These are phyloP conservation scores for Umimayanthus kanabou DNA, from an alignment of 92 coral and sea anemone genomes.

Conservation along the genomic window DNA sequence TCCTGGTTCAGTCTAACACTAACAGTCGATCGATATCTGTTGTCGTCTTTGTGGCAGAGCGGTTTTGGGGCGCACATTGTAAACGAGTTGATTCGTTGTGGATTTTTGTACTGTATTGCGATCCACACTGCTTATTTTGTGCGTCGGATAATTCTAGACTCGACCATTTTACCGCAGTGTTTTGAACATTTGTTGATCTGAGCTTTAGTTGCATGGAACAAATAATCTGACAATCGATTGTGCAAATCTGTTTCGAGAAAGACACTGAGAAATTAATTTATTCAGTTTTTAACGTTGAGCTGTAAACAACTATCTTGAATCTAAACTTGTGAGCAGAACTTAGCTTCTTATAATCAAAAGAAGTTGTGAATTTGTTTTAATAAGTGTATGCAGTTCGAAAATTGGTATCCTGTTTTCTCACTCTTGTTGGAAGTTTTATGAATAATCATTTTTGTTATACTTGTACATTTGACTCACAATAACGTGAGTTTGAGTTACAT, in stretches of 20 bases:
- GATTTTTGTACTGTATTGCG: not conserved
- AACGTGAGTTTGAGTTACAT: too few relatives aligned
- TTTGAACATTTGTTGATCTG: not conserved
- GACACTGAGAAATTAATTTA: slow-evolving; percentile 16
- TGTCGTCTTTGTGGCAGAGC: slow-evolving; percentile 38
- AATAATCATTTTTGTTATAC: not conserved
- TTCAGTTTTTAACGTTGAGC: slow-evolving; percentile 12
- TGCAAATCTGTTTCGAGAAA: not conserved
- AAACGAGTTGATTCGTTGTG: not conserved
- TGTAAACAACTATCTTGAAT: not conserved
- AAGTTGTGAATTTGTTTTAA: too few relatives aligned
- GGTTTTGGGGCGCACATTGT: slow-evolving; percentile 17
- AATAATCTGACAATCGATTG: not conserved
- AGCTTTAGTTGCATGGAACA: not conserved
- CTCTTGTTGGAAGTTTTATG: not conserved
- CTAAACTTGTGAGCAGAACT: not conserved
- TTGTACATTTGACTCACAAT: too few relatives aligned
- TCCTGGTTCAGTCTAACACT: slow-evolving; percentile 21
- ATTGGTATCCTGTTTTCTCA: not conserved
- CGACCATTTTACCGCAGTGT: not conserved
- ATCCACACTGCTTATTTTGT: not conserved
- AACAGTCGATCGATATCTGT: slow-evolving; percentile 9
- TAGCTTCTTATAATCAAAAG: not conserved
- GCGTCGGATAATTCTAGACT: not conserved
- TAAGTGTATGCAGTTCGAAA: not conserved